phyloP scores from a whole-genome alignment of 2,113 vertebrate genomes.

The Natator depressus region DNA sequence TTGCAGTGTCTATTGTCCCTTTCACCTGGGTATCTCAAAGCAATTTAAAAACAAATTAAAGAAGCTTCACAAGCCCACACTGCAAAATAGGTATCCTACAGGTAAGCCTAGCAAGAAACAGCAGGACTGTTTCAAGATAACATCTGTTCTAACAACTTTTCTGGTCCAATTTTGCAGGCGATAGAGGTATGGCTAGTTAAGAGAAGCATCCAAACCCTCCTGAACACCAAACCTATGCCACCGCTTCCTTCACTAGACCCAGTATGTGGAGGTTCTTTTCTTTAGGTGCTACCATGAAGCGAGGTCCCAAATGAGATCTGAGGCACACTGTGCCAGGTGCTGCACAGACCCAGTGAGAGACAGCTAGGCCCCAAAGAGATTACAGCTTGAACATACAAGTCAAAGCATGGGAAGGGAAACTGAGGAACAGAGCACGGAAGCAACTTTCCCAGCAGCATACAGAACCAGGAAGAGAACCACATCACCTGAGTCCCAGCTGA shows the following conservation, averaged over 20 bases:
- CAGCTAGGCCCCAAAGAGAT: rapidly evolving
- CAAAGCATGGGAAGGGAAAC: background rate
- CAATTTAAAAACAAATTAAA: rapidly evolving
- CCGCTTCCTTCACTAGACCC: background rate
- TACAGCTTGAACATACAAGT: background rate
- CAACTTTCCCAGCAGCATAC: background rate
- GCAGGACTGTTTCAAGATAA: rapidly evolving
- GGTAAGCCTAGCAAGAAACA: background rate
- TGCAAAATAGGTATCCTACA: background rate
- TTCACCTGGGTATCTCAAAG: background rate
- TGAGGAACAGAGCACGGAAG: background rate
- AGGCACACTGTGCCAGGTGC: background rate
- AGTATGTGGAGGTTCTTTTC: background rate
- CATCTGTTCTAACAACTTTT: rapidly evolving
- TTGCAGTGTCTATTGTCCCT: rapidly evolving
- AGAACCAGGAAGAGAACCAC: background rate
- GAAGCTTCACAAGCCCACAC: background rate
- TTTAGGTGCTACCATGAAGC: slow-evolving; percentile 26
- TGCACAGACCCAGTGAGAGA: background rate
- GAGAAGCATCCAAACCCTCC: background rate
- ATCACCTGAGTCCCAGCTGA: background rate
- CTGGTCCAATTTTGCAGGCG: background rate
- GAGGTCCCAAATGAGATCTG: background rate
- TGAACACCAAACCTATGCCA: background rate
- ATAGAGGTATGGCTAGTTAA: rapidly evolving